Evolutionary conservation across 2,113 vertebrate genomes (phyloP).

Genomic region (Labeo rohita): DNA sequence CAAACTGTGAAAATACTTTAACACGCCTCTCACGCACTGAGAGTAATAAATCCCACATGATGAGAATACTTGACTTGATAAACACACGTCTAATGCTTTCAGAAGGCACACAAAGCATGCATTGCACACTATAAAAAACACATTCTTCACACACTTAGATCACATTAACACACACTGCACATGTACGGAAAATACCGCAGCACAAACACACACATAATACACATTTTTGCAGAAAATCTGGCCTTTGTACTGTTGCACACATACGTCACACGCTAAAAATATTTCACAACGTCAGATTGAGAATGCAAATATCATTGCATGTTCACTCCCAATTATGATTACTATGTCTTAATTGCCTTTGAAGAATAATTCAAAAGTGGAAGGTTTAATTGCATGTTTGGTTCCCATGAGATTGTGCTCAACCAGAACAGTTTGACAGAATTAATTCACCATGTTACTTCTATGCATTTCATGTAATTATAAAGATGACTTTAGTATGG

Average conservation of each 20-base stretch:
- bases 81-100: conserved; percentile 4
- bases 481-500: conserved; percentile 5
- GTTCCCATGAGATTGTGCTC: conserved; percentile 9
- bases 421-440: conserved; percentile 3
- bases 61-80: neutral
- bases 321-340: neutral
- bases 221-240: conserved; percentile 12
- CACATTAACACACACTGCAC: neutral
- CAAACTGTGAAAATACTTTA: conserved; percentile 16
- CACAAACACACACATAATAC: neutral
- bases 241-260: neutral
- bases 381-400: conserved; percentile 14
- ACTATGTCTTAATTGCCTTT: neutral
- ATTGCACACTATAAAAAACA: neutral
- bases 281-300: no score
- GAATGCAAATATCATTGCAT: neutral
- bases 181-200: neutral
- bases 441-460: conserved; percentile 9
- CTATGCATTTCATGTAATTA: neutral
- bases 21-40: conserved; percentile 11
- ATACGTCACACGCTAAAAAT: neutral
- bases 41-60: conserved; percentile 17
- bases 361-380: conserved; percentile 4
- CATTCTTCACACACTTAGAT: neutral
- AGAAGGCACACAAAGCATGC: neutral